A percentile compares a stretch with the other conserved stretches of the same genome.
These are phyloP conservation scores for Pipistrellus kuhlii DNA, from an alignment of 2,797 vertebrate genomes.

Conservation along the genomic window DNA sequence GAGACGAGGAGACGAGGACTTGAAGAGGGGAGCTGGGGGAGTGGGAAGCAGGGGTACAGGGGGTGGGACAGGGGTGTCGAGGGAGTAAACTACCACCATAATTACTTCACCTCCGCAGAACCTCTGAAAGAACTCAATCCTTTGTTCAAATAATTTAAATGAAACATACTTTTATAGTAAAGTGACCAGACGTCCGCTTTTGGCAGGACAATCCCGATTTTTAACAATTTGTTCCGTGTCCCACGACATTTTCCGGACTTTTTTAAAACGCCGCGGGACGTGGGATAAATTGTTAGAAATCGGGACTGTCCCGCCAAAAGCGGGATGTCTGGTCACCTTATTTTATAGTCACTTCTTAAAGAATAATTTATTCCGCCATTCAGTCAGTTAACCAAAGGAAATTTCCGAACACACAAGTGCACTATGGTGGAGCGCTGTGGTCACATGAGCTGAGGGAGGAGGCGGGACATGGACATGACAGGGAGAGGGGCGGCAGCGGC, in stretches of 20 bases:
- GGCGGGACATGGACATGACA: neutral
- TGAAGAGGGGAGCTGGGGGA: accelerated
- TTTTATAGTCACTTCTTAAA: neutral
- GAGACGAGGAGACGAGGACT: neutral
- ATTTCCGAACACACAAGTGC: neutral
- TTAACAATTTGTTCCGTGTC: too few relatives aligned
- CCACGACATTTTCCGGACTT: too few relatives aligned
- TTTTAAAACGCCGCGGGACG: too few relatives aligned
- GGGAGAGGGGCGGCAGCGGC: neutral
- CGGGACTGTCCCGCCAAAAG: too few relatives aligned
- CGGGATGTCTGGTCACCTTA: too few relatives aligned
- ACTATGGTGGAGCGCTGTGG: neutral
- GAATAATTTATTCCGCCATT: neutral
- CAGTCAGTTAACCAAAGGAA: neutral
- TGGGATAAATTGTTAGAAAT: too few relatives aligned
- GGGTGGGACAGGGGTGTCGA: neutral
- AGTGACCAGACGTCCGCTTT: too few relatives aligned
- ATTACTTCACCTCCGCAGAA: neutral
- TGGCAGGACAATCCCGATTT: too few relatives aligned
- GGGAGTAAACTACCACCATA: neutral
- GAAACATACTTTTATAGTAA: neutral
- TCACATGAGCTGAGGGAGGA: neutral
- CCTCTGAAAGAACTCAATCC: neutral
- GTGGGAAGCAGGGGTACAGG: accelerated
- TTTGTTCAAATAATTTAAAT: neutral